Percentiles rank a stretch among this genome's conserved stretches.
Conservation (phyloP, 2,113 vertebrate genomes). For the Cyprinodon variegatus region DNA sequence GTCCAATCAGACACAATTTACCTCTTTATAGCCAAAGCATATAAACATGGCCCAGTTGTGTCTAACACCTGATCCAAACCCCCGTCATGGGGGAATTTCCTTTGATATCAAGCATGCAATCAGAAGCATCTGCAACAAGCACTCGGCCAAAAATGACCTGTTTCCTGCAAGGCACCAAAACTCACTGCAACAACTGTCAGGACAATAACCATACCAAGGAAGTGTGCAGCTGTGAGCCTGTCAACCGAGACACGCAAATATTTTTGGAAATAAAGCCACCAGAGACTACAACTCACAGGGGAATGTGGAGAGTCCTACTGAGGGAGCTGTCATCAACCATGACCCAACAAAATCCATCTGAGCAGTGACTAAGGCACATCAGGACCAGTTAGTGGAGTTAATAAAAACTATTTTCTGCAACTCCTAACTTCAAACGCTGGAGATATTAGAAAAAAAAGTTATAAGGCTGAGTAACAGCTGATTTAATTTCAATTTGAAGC, state of each 20-base stretch:
- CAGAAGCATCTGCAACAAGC: slow-evolving; percentile 66
- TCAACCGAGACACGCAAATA: slow-evolving; percentile 31
- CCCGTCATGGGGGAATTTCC: slow-evolving; percentile 68
- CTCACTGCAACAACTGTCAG: slow-evolving; percentile 56
- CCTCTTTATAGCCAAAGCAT: slow-evolving; percentile 15
- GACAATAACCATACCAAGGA: slow-evolving; percentile 28
- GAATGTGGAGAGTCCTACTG: slow-evolving; percentile 17
- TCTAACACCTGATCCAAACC: slow-evolving; percentile 36
- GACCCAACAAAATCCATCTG: slow-evolving; percentile 46
- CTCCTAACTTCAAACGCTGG: slow-evolving; percentile 35
- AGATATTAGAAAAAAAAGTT: slow-evolving; percentile 1
- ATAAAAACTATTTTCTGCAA: slow-evolving; percentile 13
- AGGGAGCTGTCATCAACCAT: slow-evolving; percentile 45
- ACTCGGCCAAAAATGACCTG: slow-evolving; percentile 61
- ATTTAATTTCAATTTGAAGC: slow-evolving; percentile 15
- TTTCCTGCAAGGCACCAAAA: slow-evolving; percentile 35
- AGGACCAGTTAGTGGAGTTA: slow-evolving; percentile 38
- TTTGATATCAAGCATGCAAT: slow-evolving; percentile 70
- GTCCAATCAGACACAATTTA: slow-evolving; percentile 5
- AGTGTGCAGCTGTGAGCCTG: slow-evolving; percentile 61
- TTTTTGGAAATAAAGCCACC: slow-evolving; percentile 30
- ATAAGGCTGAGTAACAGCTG: slow-evolving; percentile 7
- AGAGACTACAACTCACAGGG: slow-evolving; percentile 22
- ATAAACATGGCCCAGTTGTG: slow-evolving; percentile 34
- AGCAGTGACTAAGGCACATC: slow-evolving; percentile 33